Evolutionary conservation across 2,797 vertebrate genomes (phyloP).

Genomic region (Nyctibius grandis): DNA sequence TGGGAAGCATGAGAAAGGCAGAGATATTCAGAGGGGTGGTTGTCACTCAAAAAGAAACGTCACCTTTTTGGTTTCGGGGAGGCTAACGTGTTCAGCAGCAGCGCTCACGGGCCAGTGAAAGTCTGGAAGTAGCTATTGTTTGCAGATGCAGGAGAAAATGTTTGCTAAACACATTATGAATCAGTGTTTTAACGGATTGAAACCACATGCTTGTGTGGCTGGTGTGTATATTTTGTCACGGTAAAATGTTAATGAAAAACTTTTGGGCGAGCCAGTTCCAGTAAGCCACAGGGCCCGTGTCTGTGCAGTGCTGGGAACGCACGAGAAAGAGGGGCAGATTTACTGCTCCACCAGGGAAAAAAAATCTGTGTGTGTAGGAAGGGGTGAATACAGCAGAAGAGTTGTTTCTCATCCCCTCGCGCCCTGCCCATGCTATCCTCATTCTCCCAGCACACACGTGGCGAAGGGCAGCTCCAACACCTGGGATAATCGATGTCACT

Average conservation of each 20-base stretch:
- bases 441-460: neutral
- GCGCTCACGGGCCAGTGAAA: constrained; percentile 1
- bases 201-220: constrained; percentile 54
- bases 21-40: neutral
- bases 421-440: neutral
- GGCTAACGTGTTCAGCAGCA: neutral
- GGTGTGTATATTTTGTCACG: constrained; percentile 8
- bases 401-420: neutral
- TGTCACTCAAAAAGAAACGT: neutral
- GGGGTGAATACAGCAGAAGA: neutral
- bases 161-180: constrained; percentile 56
- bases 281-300: neutral
- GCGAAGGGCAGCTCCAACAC: neutral
- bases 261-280: constrained; percentile 3
- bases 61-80: neutral
- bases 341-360: neutral
- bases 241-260: constrained; percentile 52
- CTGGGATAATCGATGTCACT: neutral
- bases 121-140: constrained; percentile 46
- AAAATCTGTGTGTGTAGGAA: neutral
- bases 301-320: neutral
- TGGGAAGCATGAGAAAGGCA: neutral
- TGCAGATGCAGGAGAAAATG: constrained; percentile 45
- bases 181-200: constrained; percentile 39
- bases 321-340: neutral